Conservation (phyloP, 2,113 vertebrate species). For the Cisticola juncidis region DNA sequence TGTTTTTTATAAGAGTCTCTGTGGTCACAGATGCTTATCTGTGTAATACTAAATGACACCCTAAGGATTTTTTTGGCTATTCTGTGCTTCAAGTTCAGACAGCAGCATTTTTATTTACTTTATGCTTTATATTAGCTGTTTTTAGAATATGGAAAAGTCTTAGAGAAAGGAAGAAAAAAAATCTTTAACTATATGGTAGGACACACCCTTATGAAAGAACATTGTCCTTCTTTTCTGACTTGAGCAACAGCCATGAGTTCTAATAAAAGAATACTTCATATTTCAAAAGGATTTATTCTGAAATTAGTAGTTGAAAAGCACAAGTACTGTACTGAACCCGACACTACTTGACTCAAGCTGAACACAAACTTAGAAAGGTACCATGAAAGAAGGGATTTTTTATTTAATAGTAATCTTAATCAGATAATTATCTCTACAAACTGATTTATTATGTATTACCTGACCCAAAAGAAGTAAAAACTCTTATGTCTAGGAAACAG, state of each 20-base stretch:
- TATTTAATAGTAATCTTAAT: neutral
- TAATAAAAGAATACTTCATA: neutral
- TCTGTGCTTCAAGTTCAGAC: neutral
- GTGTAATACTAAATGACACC: neutral
- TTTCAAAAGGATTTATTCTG: neutral
- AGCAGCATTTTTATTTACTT: neutral
- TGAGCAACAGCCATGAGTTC: neutral
- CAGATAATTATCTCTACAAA: neutral
- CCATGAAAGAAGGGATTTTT: neutral
- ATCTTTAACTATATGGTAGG: neutral
- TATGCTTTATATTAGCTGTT: neutral
- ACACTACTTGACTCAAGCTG: neutral
- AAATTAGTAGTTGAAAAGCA: neutral
- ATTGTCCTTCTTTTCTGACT: neutral
- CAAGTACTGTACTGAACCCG: neutral
- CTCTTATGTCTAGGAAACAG: neutral
- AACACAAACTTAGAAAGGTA: neutral
- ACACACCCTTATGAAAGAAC: neutral
- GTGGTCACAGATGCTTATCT: neutral
- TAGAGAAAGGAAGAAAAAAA: neutral
- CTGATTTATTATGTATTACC: neutral
- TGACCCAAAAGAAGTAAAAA: neutral
- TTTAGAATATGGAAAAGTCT: neutral
- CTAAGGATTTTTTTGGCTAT: neutral
- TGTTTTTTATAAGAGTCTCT: neutral